Evolutionary conservation across 2,113 vertebrate genomes (phyloP).

Genomic region (Danio rerio): GRCz12tu NC_133193.1:46860001-46860500

Average conservation of each 20-base stretch:
- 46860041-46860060: constrained; percentile 58
- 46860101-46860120: constrained; percentile 70
- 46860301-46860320: constrained; percentile 68
- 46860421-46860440: constrained; percentile 65
- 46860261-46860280: constrained; percentile 91
- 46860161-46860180: constrained; percentile 75
- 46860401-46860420: constrained; percentile 55
- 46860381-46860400: constrained; percentile 59
- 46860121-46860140: constrained; percentile 67
- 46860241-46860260: constrained; percentile 96
- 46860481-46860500: constrained; percentile 61
- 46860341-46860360: constrained; percentile 72
- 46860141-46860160: constrained; percentile 62
- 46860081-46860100: constrained; percentile 67
- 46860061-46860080: constrained; percentile 63
- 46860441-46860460: constrained; percentile 78
- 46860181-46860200: constrained; percentile 81
- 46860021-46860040: constrained; percentile 53
- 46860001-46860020: constrained; percentile 86
- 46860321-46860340: constrained; percentile 70
- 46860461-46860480: constrained; percentile 66
- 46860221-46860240: constrained; percentile 92
- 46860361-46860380: constrained; percentile 63
- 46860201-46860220: constrained; percentile 92
- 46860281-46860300: constrained; percentile 63